phyloP scores from a whole-genome alignment of 2,113 vertebrate species.

The Pheucticus melanocephalus region DNA sequence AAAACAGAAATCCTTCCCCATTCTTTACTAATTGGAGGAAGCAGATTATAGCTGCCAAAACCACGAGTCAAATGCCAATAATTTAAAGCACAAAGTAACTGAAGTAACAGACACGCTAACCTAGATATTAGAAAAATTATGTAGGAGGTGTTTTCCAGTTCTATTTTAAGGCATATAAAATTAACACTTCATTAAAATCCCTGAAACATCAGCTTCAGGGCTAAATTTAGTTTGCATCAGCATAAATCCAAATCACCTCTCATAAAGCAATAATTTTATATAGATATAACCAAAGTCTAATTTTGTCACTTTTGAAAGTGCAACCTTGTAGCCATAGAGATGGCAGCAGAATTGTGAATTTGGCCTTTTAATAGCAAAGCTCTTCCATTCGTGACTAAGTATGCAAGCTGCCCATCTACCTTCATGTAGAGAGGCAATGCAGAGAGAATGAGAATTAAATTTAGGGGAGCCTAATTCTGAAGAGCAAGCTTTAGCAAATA shows the following conservation, averaged over 20 bases:
- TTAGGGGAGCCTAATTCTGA: neutral
- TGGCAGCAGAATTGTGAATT: neutral
- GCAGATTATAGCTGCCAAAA: neutral
- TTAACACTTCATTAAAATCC: constrained; percentile 17
- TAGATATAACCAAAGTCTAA: neutral
- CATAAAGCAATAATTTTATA: neutral
- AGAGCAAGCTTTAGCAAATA: neutral
- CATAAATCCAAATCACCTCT: neutral
- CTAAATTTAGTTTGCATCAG: neutral
- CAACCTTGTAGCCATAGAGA: neutral
- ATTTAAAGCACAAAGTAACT: constrained; percentile 4
- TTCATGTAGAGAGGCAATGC: neutral
- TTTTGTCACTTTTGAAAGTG: neutral
- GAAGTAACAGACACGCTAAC: neutral
- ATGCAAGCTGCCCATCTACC: neutral
- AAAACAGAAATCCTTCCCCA: neutral
- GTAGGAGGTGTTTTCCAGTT: constrained; percentile 16
- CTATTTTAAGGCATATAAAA: constrained; percentile 21
- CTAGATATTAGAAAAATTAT: neutral
- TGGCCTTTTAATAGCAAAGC: neutral
- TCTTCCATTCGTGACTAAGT: neutral
- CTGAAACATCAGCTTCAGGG: neutral
- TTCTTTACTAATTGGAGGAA: neutral
- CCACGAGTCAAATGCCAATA: neutral
- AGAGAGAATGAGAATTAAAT: neutral